Conservation (phyloP, 2,797 vertebrate species). For the Huso huso region DNA sequence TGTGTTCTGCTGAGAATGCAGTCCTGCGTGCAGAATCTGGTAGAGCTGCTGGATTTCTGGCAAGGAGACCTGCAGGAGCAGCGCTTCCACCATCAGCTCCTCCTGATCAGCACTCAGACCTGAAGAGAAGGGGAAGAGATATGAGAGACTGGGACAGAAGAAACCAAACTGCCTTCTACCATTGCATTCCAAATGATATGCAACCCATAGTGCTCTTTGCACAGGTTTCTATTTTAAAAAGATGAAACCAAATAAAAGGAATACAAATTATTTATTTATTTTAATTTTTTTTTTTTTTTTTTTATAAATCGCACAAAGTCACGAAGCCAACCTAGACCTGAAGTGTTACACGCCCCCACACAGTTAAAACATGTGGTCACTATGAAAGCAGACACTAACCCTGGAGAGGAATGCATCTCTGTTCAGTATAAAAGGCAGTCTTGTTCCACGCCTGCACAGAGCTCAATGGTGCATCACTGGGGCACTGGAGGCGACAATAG, state of each 20-base stretch:
- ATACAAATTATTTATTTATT: too few relatives aligned
- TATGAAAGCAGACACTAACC: conserved; percentile 50
- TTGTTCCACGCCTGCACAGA: conserved; percentile 61
- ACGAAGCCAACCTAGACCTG: too few relatives aligned
- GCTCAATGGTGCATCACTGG: conserved; percentile 49
- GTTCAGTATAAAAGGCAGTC: conserved; percentile 61
- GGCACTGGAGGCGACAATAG: conserved; percentile 34
- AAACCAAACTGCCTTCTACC: too few relatives aligned
- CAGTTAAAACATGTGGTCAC: too few relatives aligned
- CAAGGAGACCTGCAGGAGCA: conserved; percentile 89
- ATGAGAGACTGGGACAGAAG: too few relatives aligned
- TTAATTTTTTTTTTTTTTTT: too few relatives aligned
- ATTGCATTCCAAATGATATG: too few relatives aligned
- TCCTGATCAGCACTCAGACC: conserved; percentile 76
- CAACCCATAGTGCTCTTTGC: too few relatives aligned
- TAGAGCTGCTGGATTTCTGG: conserved; percentile 92
- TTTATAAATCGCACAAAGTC: too few relatives aligned
- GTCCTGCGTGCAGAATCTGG: conserved; percentile 70
- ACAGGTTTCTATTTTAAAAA: too few relatives aligned
- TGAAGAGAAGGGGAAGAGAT: conserved; percentile 31
- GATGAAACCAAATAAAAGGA: too few relatives aligned
- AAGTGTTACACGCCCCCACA: too few relatives aligned
- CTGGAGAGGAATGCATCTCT: conserved; percentile 68
- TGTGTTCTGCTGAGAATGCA: conserved; percentile 40
- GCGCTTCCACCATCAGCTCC: conserved; percentile 91